Evolutionary conservation across 1,140 invertebrate species (phyloP).

Genomic region (Drosophila nigrodunni): DNA sequence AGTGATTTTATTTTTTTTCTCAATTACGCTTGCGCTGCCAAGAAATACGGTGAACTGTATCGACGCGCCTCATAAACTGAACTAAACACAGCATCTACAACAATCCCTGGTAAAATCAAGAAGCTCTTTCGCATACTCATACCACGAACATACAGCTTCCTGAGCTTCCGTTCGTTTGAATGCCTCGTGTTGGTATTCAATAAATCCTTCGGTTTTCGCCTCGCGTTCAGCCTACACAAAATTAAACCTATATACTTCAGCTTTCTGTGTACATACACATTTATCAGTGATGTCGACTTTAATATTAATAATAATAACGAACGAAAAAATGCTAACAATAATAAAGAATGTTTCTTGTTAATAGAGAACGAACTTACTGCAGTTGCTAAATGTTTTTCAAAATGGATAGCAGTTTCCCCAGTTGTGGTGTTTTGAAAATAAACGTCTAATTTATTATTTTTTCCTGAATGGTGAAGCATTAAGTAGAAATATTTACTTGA

Average conservation of each 20-base stretch:
- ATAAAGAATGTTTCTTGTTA: too few relatives aligned
- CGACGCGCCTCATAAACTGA: constrained; percentile 23
- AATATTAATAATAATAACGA: too few relatives aligned
- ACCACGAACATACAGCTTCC: constrained; percentile 2
- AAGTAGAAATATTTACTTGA: neutral
- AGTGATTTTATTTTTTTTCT: neutral
- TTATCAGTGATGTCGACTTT: too few relatives aligned
- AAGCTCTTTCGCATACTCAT: neutral
- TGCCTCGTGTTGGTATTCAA: neutral
- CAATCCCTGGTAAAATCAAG: constrained; percentile 20
- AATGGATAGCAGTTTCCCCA: too few relatives aligned
- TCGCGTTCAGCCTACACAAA: constrained; percentile 2
- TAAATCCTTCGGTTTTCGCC: neutral
- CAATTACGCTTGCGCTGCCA: neutral
- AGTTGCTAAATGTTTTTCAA: too few relatives aligned
- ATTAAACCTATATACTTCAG: constrained; percentile 2
- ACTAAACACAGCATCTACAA: constrained; percentile 36
- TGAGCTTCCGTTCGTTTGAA: constrained; percentile 10
- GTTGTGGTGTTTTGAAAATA: too few relatives aligned
- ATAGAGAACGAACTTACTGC: too few relatives aligned
- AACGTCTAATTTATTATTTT: too few relatives aligned
- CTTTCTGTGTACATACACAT: too few relatives aligned
- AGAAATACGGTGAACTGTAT: constrained; percentile 20
- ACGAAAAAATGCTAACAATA: too few relatives aligned
- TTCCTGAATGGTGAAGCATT: too few relatives aligned